Conservation (phyloP, 2,888 invertebrate genomes). For the Endotricha flammealis region DNA sequence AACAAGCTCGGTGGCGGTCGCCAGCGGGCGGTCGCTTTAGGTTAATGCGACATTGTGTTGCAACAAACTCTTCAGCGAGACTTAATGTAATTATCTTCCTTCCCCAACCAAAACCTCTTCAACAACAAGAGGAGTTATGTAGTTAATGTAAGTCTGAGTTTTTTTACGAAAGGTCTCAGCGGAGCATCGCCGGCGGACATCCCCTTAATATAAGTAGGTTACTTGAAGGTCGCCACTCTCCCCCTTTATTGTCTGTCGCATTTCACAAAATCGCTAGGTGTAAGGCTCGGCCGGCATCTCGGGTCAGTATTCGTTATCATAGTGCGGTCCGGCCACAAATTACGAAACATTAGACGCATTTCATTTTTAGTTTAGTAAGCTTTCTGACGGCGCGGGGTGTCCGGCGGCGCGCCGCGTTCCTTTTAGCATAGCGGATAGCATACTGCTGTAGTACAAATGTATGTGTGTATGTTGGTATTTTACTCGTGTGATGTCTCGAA, state of each 20-base stretch:
- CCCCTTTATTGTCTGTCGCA: constrained; percentile 20
- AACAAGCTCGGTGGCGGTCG: constrained; percentile 46
- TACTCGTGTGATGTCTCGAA: constrained; percentile 22
- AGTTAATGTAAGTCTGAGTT: constrained; percentile 48
- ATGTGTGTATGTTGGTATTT: constrained; percentile 47
- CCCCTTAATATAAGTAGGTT: constrained; percentile 55
- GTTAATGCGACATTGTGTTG: constrained; percentile 64
- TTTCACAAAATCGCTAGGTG: constrained; percentile 43
- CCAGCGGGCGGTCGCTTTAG: constrained; percentile 40
- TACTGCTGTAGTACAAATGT: constrained; percentile 75
- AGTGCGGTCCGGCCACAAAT: constrained; percentile 44
- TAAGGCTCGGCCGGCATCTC: constrained; percentile 29
- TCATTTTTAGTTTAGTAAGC: constrained; percentile 49
- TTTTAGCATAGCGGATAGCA: constrained; percentile 57
- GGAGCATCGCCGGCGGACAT: constrained; percentile 41
- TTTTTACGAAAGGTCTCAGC: constrained; percentile 34
- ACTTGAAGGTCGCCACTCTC: constrained; percentile 37
- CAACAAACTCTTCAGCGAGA: constrained; percentile 73
- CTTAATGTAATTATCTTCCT: constrained; percentile 28
- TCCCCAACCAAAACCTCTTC: constrained; percentile 20
- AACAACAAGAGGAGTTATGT: constrained; percentile 41
- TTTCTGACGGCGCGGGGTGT: constrained; percentile 47
- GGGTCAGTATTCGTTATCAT: constrained; percentile 48
- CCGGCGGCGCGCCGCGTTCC: constrained; percentile 38
- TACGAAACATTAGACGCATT: constrained; percentile 49